Evolutionary conservation across 2,888 invertebrate species (phyloP).

Genomic region (Portevinia maculata): DNA sequence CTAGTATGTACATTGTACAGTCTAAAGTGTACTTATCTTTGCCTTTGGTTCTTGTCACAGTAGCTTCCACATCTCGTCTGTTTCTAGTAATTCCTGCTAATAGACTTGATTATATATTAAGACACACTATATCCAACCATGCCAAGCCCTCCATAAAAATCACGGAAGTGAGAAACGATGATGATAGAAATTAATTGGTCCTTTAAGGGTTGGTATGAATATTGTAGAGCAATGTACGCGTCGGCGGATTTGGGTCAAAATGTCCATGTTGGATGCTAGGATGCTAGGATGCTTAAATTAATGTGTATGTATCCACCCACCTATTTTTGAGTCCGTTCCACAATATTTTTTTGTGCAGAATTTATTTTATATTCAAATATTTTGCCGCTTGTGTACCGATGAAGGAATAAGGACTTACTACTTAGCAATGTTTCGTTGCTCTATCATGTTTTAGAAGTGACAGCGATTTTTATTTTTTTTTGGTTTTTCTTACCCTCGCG

Average conservation of each 20-base stretch:
- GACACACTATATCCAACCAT: constrained; percentile 1
- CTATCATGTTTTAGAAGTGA: background rate
- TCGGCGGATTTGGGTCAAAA: background rate
- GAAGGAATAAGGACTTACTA: background rate
- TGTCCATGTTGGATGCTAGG: constrained; percentile 5
- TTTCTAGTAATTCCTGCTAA: background rate
- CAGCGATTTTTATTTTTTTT: constrained; percentile 5
- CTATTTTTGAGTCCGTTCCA: background rate
- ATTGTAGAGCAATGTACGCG: background rate
- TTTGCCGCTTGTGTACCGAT: constrained; percentile 15
- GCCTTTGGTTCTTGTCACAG: background rate
- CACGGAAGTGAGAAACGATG: constrained; percentile 7
- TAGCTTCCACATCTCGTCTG: background rate
- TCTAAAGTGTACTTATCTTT: background rate
- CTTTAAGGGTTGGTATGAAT: constrained; percentile 28
- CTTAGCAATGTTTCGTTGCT: background rate
- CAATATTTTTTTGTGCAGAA: constrained; percentile 2
- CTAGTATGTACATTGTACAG: background rate
- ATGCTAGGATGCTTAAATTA: background rate
- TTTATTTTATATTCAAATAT: constrained; percentile 32
- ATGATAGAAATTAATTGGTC: constrained; percentile 34
- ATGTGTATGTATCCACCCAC: background rate
- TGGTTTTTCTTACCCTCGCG: background rate
- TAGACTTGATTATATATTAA: background rate
- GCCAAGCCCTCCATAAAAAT: background rate